Evolutionary conservation across 1,140 invertebrate genomes (phyloP).

Genomic region (Wasmannia auropunctata): DNA sequence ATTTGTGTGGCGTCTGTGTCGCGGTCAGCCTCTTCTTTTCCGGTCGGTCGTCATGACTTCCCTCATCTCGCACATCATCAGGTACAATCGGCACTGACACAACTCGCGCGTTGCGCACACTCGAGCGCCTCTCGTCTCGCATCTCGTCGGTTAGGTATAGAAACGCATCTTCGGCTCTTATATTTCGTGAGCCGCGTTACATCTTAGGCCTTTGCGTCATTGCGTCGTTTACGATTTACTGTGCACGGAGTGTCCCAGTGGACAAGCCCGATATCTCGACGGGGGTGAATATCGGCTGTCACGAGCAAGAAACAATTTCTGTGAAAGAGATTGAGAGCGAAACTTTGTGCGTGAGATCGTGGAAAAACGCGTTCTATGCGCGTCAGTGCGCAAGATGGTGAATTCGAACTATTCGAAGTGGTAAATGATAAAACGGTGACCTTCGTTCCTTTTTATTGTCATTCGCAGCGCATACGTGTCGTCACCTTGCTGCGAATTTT

Average conservation of each 20-base stretch:
- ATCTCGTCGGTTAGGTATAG: too few species aligned
- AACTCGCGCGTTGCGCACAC: neutral
- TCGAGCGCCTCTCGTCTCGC: neutral
- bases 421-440: neutral
- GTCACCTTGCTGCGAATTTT: neutral
- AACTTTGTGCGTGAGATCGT: neutral
- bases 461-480: neutral
- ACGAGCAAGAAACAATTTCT: neutral
- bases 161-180: neutral
- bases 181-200: neutral
- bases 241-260: neutral
- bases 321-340: neutral
- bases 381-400: neutral
- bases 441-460: neutral
- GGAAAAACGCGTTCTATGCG: neutral
- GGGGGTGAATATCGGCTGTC: neutral
- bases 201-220: neutral
- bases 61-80: conserved; percentile 4
- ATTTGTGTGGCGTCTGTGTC: conserved; percentile 56
- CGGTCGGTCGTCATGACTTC: conserved; percentile 50
- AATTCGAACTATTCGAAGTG: conserved; percentile 7
- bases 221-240: neutral
- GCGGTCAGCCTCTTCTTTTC: conserved; percentile 33
- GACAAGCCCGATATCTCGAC: neutral
- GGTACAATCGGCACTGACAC: conserved; percentile 18